phyloP scores from a whole-genome alignment of 2,888 invertebrate genomes.

The Leptinotarsa peninsularis region DNA sequence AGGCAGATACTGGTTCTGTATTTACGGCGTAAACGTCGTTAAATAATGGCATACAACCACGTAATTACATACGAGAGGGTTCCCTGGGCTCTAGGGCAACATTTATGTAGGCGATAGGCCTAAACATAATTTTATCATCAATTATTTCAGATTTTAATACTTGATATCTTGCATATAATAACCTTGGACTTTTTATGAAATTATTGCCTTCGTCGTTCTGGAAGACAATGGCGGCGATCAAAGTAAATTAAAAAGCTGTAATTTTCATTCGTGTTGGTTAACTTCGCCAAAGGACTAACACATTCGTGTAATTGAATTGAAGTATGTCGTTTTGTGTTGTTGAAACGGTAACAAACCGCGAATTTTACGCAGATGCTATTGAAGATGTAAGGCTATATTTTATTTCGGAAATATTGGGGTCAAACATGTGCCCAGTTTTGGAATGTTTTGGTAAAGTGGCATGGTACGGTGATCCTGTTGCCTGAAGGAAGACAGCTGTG shows the following conservation, averaged over 20 bases:
- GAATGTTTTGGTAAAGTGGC: background rate
- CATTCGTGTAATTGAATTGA: slow-evolving; percentile 34
- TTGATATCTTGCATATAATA: slow-evolving; percentile 46
- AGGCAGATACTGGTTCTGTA: slow-evolving; percentile 40
- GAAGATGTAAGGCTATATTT: background rate
- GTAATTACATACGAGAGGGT: slow-evolving; percentile 47
- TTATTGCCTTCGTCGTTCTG: slow-evolving; percentile 33
- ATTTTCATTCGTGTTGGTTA: slow-evolving; percentile 42
- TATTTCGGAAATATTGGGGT: background rate
- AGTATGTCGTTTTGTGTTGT: slow-evolving; percentile 24
- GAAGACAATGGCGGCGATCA: slow-evolving; percentile 39
- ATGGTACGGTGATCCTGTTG: no score
- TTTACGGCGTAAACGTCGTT: slow-evolving; percentile 45
- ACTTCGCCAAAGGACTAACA: slow-evolving; percentile 38
- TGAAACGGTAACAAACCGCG: background rate
- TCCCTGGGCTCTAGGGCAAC: slow-evolving; percentile 48
- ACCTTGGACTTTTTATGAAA: slow-evolving; percentile 44
- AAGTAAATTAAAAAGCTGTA: slow-evolving; percentile 42
- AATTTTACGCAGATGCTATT: background rate
- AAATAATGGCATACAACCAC: slow-evolving; percentile 48
- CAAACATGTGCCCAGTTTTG: background rate
- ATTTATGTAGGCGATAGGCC: slow-evolving; percentile 53
- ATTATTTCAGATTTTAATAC: slow-evolving; percentile 54
- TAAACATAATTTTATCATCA: slow-evolving; percentile 54
- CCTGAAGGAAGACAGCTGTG: no score